Evolutionary conservation across 2,797 vertebrate genomes (phyloP).

Genomic region (Catostomus latipinnis): DNA sequence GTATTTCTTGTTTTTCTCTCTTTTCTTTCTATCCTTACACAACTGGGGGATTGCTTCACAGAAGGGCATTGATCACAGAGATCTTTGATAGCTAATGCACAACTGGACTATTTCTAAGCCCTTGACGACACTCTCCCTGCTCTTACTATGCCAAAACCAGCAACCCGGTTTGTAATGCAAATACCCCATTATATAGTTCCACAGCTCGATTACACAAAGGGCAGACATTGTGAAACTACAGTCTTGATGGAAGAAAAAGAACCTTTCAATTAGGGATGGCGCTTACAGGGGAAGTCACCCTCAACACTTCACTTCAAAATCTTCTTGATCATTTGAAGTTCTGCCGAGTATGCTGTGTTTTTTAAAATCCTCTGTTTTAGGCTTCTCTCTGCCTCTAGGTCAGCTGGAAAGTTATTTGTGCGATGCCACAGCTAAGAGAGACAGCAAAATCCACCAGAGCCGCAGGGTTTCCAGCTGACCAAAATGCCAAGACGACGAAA

Average conservation of each 20-base stretch:
- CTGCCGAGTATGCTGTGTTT: conserved; percentile 4
- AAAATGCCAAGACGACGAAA: conserved; percentile 41
- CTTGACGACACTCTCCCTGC: not conserved
- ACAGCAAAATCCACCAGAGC: conserved; percentile 35
- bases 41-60: conserved; percentile 19
- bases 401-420: conserved; percentile 56
- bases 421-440: conserved; percentile 34
- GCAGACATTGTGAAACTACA: not conserved
- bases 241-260: conserved; percentile 4
- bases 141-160: not conserved
- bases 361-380: conserved; percentile 4
- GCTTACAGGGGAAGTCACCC: conserved; percentile 10
- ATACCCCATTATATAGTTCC: conserved; percentile 33
- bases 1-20: conserved; percentile 26
- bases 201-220: not conserved
- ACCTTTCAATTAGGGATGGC: not conserved
- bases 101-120: not conserved
- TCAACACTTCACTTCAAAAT: conserved; percentile 14
- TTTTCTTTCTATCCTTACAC: conserved; percentile 3
- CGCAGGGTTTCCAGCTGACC: conserved; percentile 4
- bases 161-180: conserved; percentile 38
- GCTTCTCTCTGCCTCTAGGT: conserved; percentile 45
- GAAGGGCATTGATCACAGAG: conserved; percentile 24
- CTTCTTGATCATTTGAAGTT: conserved; percentile 59
- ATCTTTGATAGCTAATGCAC: too few relatives aligned